These are phyloP conservation scores for Pristionchus fissidentatus DNA, from an alignment of 2,888 invertebrate species.

Conservation along the genomic window DNA sequence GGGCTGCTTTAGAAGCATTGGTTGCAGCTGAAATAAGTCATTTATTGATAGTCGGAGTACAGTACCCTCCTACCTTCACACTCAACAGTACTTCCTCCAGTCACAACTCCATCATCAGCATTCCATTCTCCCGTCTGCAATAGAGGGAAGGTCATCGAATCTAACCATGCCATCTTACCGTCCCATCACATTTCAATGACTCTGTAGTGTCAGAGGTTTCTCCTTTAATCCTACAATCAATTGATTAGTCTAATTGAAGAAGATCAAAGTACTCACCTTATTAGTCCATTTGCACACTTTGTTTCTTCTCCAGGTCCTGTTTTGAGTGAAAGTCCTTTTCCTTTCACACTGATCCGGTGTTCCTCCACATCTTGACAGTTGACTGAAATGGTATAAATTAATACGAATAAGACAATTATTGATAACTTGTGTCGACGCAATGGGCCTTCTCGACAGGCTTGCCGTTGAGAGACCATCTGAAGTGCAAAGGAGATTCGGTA, in stretches of 20 bases:
- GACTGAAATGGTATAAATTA: background rate
- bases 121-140: background rate
- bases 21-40: background rate
- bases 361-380: background rate
- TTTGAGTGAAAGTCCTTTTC: background rate
- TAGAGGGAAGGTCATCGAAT: background rate
- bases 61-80: slow-evolving; percentile 7
- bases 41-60: background rate
- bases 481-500: too few relatives aligned
- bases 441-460: background rate
- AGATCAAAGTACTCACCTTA: background rate
- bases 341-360: background rate
- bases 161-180: background rate
- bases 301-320: background rate
- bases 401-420: background rate
- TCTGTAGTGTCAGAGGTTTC: too few relatives aligned
- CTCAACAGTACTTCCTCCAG: background rate
- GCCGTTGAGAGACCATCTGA: background rate
- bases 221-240: too few relatives aligned
- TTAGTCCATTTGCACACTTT: background rate
- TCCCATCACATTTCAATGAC: background rate
- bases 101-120: background rate
- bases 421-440: background rate
- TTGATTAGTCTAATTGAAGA: too few relatives aligned
- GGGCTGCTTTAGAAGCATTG: background rate